A percentile compares a stretch with the other conserved stretches of the same genome.
Evolutionary conservation across 2,113 vertebrate genomes (phyloP).

Genomic region (Geococcyx californianus): DNA sequence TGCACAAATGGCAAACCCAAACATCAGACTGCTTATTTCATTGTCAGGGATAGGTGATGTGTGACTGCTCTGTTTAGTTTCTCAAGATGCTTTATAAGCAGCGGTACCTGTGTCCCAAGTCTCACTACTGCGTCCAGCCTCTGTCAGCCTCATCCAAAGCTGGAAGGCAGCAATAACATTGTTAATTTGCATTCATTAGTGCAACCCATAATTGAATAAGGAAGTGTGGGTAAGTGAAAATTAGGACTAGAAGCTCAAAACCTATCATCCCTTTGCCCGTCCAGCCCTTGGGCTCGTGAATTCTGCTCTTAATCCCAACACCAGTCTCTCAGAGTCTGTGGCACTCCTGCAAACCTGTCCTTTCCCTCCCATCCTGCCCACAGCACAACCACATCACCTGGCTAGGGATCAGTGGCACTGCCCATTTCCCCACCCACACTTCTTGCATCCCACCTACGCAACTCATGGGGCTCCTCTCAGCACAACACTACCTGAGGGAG

Average conservation of each 20-base stretch:
- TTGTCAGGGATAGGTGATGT: background rate
- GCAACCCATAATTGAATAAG: background rate
- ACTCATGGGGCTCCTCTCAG: background rate
- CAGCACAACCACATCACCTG: rapidly evolving
- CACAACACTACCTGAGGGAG: background rate
- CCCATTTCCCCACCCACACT: rapidly evolving
- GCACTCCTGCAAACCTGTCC: background rate
- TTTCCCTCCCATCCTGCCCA: background rate
- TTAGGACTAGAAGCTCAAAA: background rate
- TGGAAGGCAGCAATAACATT: background rate
- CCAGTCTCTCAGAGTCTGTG: too few relatives aligned
- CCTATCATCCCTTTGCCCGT: background rate
- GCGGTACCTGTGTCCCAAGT: rapidly evolving
- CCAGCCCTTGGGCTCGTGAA: background rate
- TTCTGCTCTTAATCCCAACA: too few relatives aligned
- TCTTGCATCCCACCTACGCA: background rate
- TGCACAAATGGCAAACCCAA: rapidly evolving
- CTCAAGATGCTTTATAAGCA: background rate
- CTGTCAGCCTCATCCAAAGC: background rate
- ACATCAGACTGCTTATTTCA: background rate
- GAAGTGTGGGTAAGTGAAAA: background rate
- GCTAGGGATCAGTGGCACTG: rapidly evolving
- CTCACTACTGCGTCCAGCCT: background rate
- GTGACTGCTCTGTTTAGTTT: background rate
- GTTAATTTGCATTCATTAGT: background rate